Evolutionary conservation across 2,113 vertebrate species (phyloP), one percentile per base, ranked within the genome.

Genomic region (Myrmophylax atrothorax): DNA sequence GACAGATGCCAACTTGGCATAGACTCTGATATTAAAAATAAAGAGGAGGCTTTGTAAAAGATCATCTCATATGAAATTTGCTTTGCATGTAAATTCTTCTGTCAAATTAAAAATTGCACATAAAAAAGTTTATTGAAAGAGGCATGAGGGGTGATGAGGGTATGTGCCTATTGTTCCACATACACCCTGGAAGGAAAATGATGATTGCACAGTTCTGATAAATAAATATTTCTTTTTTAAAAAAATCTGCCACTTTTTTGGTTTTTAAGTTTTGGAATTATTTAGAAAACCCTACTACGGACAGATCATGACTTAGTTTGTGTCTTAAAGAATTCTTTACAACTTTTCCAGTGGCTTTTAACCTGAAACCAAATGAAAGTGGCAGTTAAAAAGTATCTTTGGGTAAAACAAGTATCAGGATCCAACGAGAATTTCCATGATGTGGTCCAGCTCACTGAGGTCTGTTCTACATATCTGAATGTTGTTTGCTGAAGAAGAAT

Each of bases 391-490:
- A 96, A 91, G 79, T 94, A 93, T 97, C 97, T 97, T 97, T 97
- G 97, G 96, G 86, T 89, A 96, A 93, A 92, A 94, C 80, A 83
- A 83, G 49, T 82, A 95, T 98, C 97, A 98, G 80, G 98, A 98
- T 96, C 98, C 98, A 20, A 99, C 98, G 0, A 99, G 98, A 79
- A 99, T 98, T 96, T 99, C 98, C 98, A 99, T 99, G 86, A 99
- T 99, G 97, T 99, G 98, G 97, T 99, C 98, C 97, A 99, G 82
- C 66, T 99, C 98, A 7, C 98, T 99, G 80, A 99, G 95, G 97
- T 99, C 98, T 81, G 98, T 95, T 94, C 98, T 97, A 88, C 98
- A 98, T 18, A 98, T 97, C 95, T 98, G 98, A 72, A 98, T 97
- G 82, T 97, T 97, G 87, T 89, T 98, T 18, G 97, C 86, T 17